phyloP scores from a whole-genome alignment of 2,797 vertebrate genomes.

The Caiman crocodilus region DNA sequence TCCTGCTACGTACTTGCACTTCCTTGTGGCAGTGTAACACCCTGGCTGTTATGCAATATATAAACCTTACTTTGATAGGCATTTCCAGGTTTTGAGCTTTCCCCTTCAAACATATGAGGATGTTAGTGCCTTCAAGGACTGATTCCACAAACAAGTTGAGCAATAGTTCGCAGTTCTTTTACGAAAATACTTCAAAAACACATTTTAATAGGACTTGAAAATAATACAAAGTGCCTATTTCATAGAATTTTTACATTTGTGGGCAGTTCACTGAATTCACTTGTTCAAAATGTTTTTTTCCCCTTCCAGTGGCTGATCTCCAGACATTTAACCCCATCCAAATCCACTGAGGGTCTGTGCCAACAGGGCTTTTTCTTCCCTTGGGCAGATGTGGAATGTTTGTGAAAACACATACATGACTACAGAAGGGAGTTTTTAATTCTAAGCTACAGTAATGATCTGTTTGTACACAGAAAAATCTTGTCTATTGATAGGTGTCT shows the following conservation, averaged over 20 bases:
- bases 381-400: constrained; percentile 66
- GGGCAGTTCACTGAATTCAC: constrained; percentile 58
- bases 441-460: constrained; percentile 56
- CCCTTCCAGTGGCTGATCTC: constrained; percentile 62
- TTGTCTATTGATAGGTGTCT: constrained; percentile 41
- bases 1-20: constrained; percentile 66
- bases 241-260: constrained; percentile 53
- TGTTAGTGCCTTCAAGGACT: constrained; percentile 31
- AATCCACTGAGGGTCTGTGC: constrained; percentile 57
- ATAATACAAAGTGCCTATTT: constrained; percentile 38
- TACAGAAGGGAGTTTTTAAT: constrained; percentile 56
- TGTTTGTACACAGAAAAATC: constrained; percentile 55
- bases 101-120: constrained; percentile 13
- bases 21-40: constrained; percentile 70
- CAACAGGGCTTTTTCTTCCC: constrained; percentile 66
- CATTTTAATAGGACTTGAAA: constrained; percentile 40
- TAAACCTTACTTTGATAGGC: constrained; percentile 75
- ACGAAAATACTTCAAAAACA: constrained; percentile 49
- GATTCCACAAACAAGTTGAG: constrained; percentile 48
- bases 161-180: constrained; percentile 26
- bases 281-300: constrained; percentile 73
- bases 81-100: constrained; percentile 71
- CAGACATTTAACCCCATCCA: constrained; percentile 69
- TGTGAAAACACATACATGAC: constrained; percentile 60
- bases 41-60: constrained; percentile 69